These are phyloP conservation scores for Malurus splendens DNA, from an alignment of 2,797 vertebrate species.

Conservation along the genomic window DNA sequence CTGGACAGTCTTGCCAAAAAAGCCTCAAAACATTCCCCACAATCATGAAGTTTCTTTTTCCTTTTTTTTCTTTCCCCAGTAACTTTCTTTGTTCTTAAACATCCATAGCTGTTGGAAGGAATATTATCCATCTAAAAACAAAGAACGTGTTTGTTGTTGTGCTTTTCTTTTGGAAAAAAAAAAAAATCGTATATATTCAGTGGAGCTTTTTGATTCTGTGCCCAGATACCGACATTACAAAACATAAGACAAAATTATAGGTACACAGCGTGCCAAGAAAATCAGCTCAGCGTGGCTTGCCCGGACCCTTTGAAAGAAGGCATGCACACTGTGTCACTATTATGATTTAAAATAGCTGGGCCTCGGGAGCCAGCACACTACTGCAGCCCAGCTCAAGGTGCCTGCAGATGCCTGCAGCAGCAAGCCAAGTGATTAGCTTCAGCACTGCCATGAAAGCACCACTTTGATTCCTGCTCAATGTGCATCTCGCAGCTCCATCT, in stretches of 20 bases:
- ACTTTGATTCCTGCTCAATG: neutral
- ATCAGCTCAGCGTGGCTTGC: constrained; percentile 1
- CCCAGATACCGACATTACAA: constrained; percentile 27
- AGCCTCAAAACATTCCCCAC: neutral
- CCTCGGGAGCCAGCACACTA: neutral
- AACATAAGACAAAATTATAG: constrained; percentile 32
- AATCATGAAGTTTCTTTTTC: neutral
- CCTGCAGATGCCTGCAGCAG: constrained; percentile 22
- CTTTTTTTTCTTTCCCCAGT: neutral
- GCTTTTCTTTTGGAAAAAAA: neutral
- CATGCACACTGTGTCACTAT: constrained; percentile 31
- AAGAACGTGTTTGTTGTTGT: constrained; percentile 10
- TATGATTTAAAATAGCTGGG: constrained; percentile 48
- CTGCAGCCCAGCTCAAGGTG: constrained; percentile 18
- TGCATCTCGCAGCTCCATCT: neutral
- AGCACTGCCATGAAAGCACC: neutral
- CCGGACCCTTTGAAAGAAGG: constrained; percentile 31
- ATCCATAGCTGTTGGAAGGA: neutral
- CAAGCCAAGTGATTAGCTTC: constrained; percentile 2
- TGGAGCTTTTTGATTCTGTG: constrained; percentile 30
- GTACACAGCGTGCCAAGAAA: constrained; percentile 30
- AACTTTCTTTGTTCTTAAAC: constrained; percentile 4
- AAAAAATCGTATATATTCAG: neutral
- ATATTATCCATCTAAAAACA: constrained; percentile 4
- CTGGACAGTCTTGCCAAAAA: neutral